Base-by-base conservation (phyloP, 2,113 vertebrate species). In the Pelecanus crispus region DNA sequence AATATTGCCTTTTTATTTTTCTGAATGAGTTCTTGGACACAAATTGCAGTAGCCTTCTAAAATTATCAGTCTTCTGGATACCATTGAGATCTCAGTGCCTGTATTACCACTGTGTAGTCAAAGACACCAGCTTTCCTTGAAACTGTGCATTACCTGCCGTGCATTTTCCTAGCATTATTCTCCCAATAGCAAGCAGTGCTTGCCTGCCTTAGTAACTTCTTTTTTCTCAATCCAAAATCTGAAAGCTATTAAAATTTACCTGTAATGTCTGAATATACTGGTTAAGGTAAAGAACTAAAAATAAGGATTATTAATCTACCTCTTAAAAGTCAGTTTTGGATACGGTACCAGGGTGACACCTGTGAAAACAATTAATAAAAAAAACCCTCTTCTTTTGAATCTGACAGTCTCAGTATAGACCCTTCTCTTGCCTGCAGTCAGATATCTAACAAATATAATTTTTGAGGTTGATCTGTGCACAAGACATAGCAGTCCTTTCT, bases 291-390 rank as follows among this genome's bases (percentile, higher is more conserved):
- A 45, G 9, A 42, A 85, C 7, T 45, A 74, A 5, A 85, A 73
- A 50, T 20, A 62, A 28, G 2, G 13, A 34, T 38, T 70, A 72
- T 29, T 79, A 55, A 74, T 20, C 56, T 92, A 56, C 21, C 10
- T 53, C 7, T 25, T 50, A 21, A n/a, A 85, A 50, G 8, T 58
- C 49, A 85, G 10, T 20, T 79, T 79, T 5, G 3, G 10, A 36
- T 11, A 56, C 4, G 36, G 7, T 55, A 71, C 8, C 0, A 4
- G 3, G 3, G 17, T 42, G 8, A 79, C 10, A 68, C 11, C 20
- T 20, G 5, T 49, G 24, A 73, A 66, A 84, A 62, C 22, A 55
- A 22, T 2, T 1, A 56, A 75, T 31, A 28, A 44, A 5, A 9
- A 3, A 62, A 71, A 55, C 17, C 5, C 9, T 84, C 19, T 58